Evolutionary conservation across 2,113 vertebrate genomes (phyloP).

Genomic region (Pampusana beccarii): DNA sequence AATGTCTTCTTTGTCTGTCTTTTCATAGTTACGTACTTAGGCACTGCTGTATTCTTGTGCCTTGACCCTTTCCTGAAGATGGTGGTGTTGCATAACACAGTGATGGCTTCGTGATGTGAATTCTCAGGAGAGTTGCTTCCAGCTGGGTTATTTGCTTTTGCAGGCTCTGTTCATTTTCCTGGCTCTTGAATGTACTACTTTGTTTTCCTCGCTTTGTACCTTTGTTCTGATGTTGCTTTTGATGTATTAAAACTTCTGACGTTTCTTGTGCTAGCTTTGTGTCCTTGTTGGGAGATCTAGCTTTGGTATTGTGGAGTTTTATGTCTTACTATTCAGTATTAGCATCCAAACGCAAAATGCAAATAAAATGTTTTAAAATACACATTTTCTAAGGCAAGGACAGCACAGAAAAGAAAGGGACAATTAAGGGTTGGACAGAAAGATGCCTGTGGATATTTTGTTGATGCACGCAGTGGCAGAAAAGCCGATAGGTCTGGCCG

Average conservation of each 20-base stretch:
- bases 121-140: not conserved
- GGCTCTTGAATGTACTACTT: not conserved
- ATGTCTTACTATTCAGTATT: not conserved
- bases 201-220: not conserved
- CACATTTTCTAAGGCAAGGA: not conserved
- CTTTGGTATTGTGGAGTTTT: not conserved
- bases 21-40: not conserved
- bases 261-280: not conserved
- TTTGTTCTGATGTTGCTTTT: slow-evolving; percentile 45
- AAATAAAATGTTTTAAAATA: not conserved
- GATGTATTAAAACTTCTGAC: not conserved
- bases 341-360: not conserved
- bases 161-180: not conserved
- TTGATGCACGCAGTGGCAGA: not conserved
- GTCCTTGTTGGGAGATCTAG: not conserved
- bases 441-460: not conserved
- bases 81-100: slow-evolving; percentile 50
- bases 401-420: not conserved
- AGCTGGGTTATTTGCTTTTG: slow-evolving; percentile 43
- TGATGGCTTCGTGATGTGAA: not conserved
- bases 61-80: slow-evolving; percentile 47
- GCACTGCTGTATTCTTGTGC: not conserved
- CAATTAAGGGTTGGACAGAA: not conserved
- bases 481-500: not conserved
- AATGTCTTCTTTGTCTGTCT: not conserved